Conservation (phyloP, 1,140 invertebrate species). For the Caerostris extrusa region DNA sequence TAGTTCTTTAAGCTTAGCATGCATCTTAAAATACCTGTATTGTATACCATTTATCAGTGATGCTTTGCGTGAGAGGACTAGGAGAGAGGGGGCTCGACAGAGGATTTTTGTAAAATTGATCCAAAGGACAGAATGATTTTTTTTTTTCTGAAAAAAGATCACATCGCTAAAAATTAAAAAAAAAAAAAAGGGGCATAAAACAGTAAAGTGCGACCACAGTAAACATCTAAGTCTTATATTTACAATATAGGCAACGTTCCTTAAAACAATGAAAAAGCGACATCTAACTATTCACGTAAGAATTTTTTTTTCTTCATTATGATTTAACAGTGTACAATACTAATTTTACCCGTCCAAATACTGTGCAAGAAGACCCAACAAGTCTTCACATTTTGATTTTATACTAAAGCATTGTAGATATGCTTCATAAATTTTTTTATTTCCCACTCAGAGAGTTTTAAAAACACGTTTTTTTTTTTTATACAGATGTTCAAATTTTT, state of each 20-base stretch:
- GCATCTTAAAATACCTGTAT: constrained; percentile 74
- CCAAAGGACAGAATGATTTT: constrained; percentile 45
- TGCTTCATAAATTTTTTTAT: constrained; percentile 41
- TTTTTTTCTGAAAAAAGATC: constrained; percentile 57
- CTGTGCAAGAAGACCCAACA: constrained; percentile 68
- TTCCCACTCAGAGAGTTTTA: constrained; percentile 74
- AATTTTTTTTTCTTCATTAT: constrained; percentile 48
- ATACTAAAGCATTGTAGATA: constrained; percentile 76
- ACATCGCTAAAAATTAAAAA: constrained; percentile 45
- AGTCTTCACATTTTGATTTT: constrained; percentile 76
- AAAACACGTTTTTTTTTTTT: constrained; percentile 59
- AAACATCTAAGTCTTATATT: constrained; percentile 76
- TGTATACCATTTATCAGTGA: constrained; percentile 34
- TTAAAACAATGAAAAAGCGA: constrained; percentile 77
- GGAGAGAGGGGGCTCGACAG: background rate
- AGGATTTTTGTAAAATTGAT: constrained; percentile 48
- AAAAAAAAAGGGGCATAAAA: constrained; percentile 56
- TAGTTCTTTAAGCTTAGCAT: background rate
- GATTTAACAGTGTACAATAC: constrained; percentile 76
- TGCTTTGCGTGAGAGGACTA: constrained; percentile 50
- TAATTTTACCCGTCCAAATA: constrained; percentile 77
- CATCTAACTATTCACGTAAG: constrained; percentile 73
- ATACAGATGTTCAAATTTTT: constrained; percentile 42
- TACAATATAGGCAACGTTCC: constrained; percentile 76
- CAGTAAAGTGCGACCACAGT: constrained; percentile 74